These are phyloP conservation scores for Protophormia terraenovae DNA, from an alignment of 2,888 invertebrate species.

Conservation along the genomic window DNA sequence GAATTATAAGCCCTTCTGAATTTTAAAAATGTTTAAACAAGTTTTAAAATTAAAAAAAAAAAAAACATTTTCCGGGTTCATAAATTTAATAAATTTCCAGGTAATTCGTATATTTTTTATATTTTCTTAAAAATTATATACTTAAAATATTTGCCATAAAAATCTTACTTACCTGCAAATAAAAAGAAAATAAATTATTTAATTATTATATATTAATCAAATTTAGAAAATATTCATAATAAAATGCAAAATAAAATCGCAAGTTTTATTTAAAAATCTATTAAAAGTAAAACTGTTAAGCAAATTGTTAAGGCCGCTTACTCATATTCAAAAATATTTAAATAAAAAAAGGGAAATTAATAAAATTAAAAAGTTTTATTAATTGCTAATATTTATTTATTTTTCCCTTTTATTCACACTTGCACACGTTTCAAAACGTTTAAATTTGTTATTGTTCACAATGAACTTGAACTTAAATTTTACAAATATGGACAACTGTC, in stretches of 20 bases:
- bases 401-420: background rate
- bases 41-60: too few relatives aligned
- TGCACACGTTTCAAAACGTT: background rate
- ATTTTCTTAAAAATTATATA: too few relatives aligned
- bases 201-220: too few relatives aligned
- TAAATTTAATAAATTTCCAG: too few relatives aligned
- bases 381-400: background rate
- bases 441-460: background rate
- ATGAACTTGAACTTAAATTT: constrained; percentile 46
- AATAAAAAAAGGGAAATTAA: background rate
- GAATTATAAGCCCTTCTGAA: too few relatives aligned
- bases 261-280: background rate
- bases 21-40: too few relatives aligned
- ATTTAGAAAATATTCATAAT: too few relatives aligned
- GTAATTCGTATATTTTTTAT: too few relatives aligned
- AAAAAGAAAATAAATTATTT: background rate
- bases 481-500: background rate
- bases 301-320: background rate
- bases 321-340: background rate
- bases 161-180: too few relatives aligned
- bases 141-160: too few relatives aligned
- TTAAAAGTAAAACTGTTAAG: background rate
- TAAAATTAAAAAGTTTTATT: background rate
- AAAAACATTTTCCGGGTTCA: too few relatives aligned
- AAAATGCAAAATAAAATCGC: background rate